Conservation (phyloP, 2,113 vertebrate genomes). For the Loxodonta africana region DNA sequence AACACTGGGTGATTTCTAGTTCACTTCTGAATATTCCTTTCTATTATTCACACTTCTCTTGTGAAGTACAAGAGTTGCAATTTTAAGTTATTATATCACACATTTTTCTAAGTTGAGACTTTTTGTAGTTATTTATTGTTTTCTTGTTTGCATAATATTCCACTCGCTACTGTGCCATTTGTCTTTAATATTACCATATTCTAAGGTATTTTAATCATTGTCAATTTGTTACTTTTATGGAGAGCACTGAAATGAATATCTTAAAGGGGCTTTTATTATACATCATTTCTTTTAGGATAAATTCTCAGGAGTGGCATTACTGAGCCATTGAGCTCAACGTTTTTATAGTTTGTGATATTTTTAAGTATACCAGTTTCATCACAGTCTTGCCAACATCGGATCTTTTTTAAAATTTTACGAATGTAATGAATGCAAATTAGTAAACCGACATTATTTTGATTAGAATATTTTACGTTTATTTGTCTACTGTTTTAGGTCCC, state of each 20-base stretch:
- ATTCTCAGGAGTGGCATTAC: not conserved
- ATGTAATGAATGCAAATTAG: not conserved
- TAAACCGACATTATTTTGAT: not conserved
- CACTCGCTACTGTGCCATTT: not conserved
- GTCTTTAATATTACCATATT: not conserved
- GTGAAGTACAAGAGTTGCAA: not conserved
- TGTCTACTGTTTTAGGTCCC: not conserved
- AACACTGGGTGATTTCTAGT: not conserved
- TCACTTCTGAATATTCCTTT: not conserved
- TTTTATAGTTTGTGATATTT: not conserved
- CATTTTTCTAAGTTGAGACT: not conserved
- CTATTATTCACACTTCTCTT: not conserved
- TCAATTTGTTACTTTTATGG: not conserved
- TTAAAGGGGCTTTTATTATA: not conserved
- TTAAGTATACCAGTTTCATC: not conserved
- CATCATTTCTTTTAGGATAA: not conserved
- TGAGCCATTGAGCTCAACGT: not conserved
- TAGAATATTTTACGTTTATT: not conserved
- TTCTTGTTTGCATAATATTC: not conserved
- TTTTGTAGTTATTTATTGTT: not conserved
- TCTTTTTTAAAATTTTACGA: not conserved
- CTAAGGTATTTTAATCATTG: not conserved
- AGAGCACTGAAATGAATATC: not conserved
- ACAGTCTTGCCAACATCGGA: constrained; percentile 5
- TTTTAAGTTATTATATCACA: not conserved